phyloP scores from a whole-genome alignment of 1,140 invertebrate species.

The Leptinotarsa lineolata region DNA sequence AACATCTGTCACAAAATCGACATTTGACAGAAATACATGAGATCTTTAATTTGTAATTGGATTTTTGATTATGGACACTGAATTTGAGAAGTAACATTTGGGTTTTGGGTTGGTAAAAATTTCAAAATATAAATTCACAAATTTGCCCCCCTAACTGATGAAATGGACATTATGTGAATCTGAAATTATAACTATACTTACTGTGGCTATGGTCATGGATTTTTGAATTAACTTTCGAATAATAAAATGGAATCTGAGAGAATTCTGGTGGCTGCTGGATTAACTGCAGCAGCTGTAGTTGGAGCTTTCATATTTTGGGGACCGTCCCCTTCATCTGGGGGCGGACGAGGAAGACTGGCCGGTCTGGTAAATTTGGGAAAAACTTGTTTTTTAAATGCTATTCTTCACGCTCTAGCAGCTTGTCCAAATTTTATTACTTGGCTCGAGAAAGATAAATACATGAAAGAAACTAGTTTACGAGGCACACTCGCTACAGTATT shows the following conservation, averaged over 20 bases:
- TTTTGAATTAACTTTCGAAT: too few relatives aligned
- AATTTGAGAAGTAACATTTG: too few relatives aligned
- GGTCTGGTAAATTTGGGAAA: constrained; percentile 84
- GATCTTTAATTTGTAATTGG: too few relatives aligned
- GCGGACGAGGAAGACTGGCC: constrained; percentile 69
- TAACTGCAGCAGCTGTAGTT: constrained; percentile 75
- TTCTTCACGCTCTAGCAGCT: constrained; percentile 81
- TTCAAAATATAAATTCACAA: too few relatives aligned
- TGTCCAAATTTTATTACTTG: constrained; percentile 81
- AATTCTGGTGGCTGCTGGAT: constrained; percentile 71
- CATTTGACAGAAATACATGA: too few relatives aligned
- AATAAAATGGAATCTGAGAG: constrained; percentile 67
- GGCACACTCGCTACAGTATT: constrained; percentile 51
- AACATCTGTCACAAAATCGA: too few relatives aligned
- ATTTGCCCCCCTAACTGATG: too few relatives aligned
- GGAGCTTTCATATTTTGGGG: constrained; percentile 81
- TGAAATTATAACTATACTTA: too few relatives aligned
- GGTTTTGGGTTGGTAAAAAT: too few relatives aligned
- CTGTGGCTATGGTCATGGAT: too few relatives aligned
- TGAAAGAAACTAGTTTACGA: constrained; percentile 51
- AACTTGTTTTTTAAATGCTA: constrained; percentile 85
- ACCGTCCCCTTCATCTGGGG: constrained; percentile 64
- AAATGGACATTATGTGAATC: too few relatives aligned
- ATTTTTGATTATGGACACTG: too few relatives aligned
- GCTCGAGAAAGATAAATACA: constrained; percentile 66